phyloP scores from a whole-genome alignment of 2,888 invertebrate genomes.

The Nomada flava region DNA sequence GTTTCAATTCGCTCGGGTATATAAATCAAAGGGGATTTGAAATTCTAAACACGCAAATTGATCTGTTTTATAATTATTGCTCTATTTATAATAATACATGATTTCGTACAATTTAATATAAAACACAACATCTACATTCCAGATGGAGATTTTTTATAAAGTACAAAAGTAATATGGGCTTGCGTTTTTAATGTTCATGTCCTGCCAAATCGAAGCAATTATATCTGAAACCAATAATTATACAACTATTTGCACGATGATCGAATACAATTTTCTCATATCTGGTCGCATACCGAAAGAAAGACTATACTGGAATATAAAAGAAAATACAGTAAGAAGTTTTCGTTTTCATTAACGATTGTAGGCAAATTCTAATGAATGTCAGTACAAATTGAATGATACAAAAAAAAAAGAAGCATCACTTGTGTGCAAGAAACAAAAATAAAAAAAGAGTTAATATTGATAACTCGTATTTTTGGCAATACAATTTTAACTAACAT shows the following conservation, averaged over 20 bases:
- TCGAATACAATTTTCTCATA: conserved; percentile 50
- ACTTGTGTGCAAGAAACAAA: conserved; percentile 65
- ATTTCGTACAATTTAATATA: neutral
- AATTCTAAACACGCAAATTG: neutral
- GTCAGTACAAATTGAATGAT: conserved; percentile 82
- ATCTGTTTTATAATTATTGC: neutral
- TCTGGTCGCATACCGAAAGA: conserved; percentile 59
- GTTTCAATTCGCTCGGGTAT: no score
- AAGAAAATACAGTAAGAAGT: conserved; percentile 55
- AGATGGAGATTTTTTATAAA: conserved; percentile 26
- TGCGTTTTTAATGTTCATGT: conserved; percentile 54
- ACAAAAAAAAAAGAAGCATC: conserved; percentile 65
- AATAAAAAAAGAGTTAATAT: conserved; percentile 55
- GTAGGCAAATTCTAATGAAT: conserved; percentile 81
- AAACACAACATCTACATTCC: conserved; percentile 36
- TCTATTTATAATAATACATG: conserved; percentile 6
- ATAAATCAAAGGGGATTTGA: neutral
- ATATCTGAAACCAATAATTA: conserved; percentile 35
- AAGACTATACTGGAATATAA: conserved; percentile 37
- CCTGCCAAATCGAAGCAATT: conserved; percentile 52
- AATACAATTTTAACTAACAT: conserved; percentile 75
- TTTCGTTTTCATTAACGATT: conserved; percentile 59
- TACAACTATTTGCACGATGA: conserved; percentile 28
- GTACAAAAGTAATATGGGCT: conserved; percentile 65
- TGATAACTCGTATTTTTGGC: conserved; percentile 81